These are phyloP conservation scores for Leptestheria dahalacensis DNA, from an alignment of 1,140 invertebrate species.

Conservation along the genomic window DNA sequence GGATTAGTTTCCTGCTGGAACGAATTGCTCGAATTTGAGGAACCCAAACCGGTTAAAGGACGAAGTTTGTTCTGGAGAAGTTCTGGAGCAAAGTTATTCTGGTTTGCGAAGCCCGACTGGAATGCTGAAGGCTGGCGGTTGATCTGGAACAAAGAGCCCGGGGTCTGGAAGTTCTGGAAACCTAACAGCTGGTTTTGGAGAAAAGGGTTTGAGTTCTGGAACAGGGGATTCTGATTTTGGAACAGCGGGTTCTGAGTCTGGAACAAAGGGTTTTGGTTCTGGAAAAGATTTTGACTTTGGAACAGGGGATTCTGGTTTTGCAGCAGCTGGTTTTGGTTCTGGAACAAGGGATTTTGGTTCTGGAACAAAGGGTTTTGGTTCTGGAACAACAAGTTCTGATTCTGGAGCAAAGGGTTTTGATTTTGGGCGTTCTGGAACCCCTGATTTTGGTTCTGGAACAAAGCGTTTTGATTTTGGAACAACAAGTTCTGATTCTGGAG, in stretches of 20 bases:
- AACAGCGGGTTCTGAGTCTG: neutral
- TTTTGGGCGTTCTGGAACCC: neutral
- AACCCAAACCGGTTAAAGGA: no score
- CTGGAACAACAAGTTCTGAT: no score
- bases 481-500: neutral
- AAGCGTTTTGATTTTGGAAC: neutral
- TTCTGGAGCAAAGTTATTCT: neutral
- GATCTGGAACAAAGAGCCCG: neutral
- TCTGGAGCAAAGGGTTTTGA: neutral
- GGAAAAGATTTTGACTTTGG: neutral
- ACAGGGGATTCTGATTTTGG: neutral
- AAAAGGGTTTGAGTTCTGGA: neutral
- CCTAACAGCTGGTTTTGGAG: neutral
- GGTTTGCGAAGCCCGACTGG: no score
- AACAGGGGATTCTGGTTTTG: neutral
- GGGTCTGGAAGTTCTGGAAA: neutral
- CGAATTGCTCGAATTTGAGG: no score
- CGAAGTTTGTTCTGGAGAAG: neutral
- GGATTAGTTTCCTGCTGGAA: no score
- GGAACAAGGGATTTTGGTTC: neutral
- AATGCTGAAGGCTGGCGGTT: neutral
- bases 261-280: neutral
- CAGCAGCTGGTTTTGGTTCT: neutral
- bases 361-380: no score
- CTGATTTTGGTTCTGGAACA: no score